These are phyloP conservation scores for Cheilosia grossa DNA, from an alignment of 2,888 invertebrate species.

Conservation along the genomic window DNA sequence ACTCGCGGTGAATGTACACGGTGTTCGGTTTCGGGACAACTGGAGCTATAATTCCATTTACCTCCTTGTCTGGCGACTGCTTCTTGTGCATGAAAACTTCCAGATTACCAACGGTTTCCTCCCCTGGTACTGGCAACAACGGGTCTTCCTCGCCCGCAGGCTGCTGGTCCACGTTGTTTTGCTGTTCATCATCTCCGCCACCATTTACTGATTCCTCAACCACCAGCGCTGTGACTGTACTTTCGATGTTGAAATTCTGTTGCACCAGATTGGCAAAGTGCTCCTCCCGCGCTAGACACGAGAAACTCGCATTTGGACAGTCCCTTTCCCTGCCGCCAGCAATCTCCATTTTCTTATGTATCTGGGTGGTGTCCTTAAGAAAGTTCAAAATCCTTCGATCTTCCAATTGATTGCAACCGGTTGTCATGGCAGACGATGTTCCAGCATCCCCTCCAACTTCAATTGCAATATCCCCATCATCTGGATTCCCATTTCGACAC, in stretches of 20 bases:
- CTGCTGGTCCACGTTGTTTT: slow-evolving; percentile 12
- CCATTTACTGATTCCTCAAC: slow-evolving; percentile 51
- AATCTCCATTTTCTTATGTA: slow-evolving; percentile 83
- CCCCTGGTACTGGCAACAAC: slow-evolving; percentile 75
- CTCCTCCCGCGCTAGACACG: slow-evolving; percentile 83
- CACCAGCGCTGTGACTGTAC: slow-evolving; percentile 52
- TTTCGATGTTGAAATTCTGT: slow-evolving; percentile 82
- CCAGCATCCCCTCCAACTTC: slow-evolving; percentile 78
- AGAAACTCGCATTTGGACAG: slow-evolving; percentile 83
- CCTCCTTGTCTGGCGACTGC: slow-evolving; percentile 82
- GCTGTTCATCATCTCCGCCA: slow-evolving; percentile 19
- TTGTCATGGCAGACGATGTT: slow-evolving; percentile 60
- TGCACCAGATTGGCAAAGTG: slow-evolving; percentile 83
- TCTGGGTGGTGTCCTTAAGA: slow-evolving; percentile 83
- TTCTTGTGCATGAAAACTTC: slow-evolving; percentile 82
- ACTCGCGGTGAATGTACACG: slow-evolving; percentile 88
- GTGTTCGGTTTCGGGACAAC: slow-evolving; percentile 59
- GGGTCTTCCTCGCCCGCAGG: slow-evolving; percentile 68
- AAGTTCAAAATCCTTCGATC: slow-evolving; percentile 83
- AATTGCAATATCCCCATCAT: slow-evolving; percentile 75
- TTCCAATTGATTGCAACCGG: slow-evolving; percentile 79
- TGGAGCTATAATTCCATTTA: slow-evolving; percentile 78
- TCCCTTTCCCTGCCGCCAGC: slow-evolving; percentile 79
- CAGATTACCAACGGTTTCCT: slow-evolving; percentile 81
- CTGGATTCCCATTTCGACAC: slow-evolving; percentile 79